Base-by-base conservation (phyloP, 1,140 invertebrate genomes). In the Heliconius himera region DNA sequence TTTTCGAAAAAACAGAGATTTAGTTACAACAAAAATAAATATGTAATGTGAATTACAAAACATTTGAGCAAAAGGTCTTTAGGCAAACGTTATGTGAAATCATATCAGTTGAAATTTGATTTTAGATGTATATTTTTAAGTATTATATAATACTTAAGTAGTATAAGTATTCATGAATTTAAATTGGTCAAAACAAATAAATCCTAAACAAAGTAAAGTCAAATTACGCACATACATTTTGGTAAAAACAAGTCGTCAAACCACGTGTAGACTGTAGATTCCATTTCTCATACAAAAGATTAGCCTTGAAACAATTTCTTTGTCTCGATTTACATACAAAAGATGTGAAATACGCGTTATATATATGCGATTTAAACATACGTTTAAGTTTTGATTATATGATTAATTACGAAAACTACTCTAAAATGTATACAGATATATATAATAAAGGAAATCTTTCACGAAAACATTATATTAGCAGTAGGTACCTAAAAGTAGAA, bases 241-340 rank as follows among this genome's bases (percentile, higher is more conserved):
- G 38, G 76, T 78, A 26, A 16, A 54, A 66, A 29, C 60, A 66
- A 66, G 4, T 29, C 26, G 26, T 29, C 9, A 66, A 29, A n/a
- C 60, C 60, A 66, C 22, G 60, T 66, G 22, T 66, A 66, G 11
- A 26, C 9, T 60, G 13, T 66, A 29, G 22, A 26, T 3, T 60
- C n/a, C n/a, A 26, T 22, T 11, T 66, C 60, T 3, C 26, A 26
- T 16, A 66, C 60, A 66, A 66, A 66, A 66, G 60, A 29, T 66
- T 66, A 66, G 13, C 60, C 60, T 29, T 29, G 60, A 66, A 66
- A 66, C 60, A 26, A 66, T 29, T 66, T 66, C 60, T 66, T 66
- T 66, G 60, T 66, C 22, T 66, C 22, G 11, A 66, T 29, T 26
- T 66, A 66, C 26, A 13, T 13, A 66, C 22, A 66, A 60, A 46